phyloP scores from a whole-genome alignment of 2,113 vertebrate species.

The Charina bottae region DNA sequence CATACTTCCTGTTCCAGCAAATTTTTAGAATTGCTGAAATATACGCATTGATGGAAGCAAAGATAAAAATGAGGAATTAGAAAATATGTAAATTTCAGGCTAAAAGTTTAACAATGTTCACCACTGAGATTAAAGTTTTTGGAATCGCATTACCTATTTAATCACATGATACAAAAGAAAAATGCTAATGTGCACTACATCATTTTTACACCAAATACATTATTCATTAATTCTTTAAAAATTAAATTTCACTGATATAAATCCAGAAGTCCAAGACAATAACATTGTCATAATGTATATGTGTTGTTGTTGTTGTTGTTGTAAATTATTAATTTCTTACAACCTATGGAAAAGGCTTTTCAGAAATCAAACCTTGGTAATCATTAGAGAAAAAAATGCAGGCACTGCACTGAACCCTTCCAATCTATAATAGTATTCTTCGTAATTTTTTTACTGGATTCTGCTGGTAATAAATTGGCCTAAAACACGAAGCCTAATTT shows the following conservation, averaged over 20 bases:
- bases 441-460: slow-evolving; percentile 68
- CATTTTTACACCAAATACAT: neutral
- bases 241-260: neutral
- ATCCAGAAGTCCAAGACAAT: neutral
- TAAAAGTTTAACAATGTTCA: neutral
- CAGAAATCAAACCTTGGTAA: slow-evolving; percentile 49
- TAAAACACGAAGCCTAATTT: slow-evolving; percentile 54
- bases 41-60: neutral
- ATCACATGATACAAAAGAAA: neutral
- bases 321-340: slow-evolving; percentile 25
- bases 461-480: slow-evolving; percentile 62
- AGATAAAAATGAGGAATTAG: neutral
- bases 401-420: slow-evolving; percentile 64
- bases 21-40: neutral
- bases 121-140: neutral
- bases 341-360: slow-evolving; percentile 25
- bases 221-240: neutral
- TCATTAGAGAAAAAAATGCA: slow-evolving; percentile 47
- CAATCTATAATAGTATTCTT: slow-evolving; percentile 68
- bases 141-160: neutral
- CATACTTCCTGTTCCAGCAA: neutral
- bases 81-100: neutral
- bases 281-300: neutral
- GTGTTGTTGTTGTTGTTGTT: neutral
- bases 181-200: neutral